Base-by-base conservation (phyloP, 2,888 invertebrate genomes). In the Zygaena filipendulae region DNA sequence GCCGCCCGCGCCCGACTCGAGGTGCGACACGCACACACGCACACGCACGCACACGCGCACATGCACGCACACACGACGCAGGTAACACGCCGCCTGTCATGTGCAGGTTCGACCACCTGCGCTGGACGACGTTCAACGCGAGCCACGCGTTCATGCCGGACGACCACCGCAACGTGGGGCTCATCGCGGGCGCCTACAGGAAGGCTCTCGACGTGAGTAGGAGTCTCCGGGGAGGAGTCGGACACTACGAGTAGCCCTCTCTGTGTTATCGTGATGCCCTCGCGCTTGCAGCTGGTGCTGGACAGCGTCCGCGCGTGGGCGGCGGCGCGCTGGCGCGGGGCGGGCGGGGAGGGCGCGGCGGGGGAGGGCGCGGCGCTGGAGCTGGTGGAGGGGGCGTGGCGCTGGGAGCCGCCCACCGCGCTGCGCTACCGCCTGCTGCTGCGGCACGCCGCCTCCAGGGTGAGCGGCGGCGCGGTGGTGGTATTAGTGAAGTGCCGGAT, bases 61-160 rank as follows among this genome's bases (percentile, higher is more conserved):
- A n/a, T 81, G 82, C 8, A 87, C 87, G 27, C 82, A 11, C 16
- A 6, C 13, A 9, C 23, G 21, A 25, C 6, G n/a, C n/a, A n/a
- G n/a, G n/a, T n/a, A n/a, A n/a, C n/a, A n/a, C n/a, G n/a, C n/a
- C n/a, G n/a, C n/a, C n/a, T n/a, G 4, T 1, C n/a, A 92, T 34
- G 90, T 88, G 10, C 42, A 59, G 71, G 39, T 75, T 74, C 72
- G 94, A 96, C 69, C 84, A 96, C 38, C 81, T 92, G 25, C 86
- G 87, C 22, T 97, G 95, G 91, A 87, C 90, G 29, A 87, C 90
- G 54, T 90, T 97, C 60, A 96, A 95, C 55, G 82, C 81, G 36
- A 88, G 90, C 10, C 92, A 95, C 59, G 85, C 91, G 20, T 90
- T 90, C 60, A 84, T 91, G 62, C 87, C 90, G 12, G 88, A 90